Evolutionary conservation across 2,888 invertebrate genomes (phyloP).

Genomic region (Yponomeuta plumbellus): DNA sequence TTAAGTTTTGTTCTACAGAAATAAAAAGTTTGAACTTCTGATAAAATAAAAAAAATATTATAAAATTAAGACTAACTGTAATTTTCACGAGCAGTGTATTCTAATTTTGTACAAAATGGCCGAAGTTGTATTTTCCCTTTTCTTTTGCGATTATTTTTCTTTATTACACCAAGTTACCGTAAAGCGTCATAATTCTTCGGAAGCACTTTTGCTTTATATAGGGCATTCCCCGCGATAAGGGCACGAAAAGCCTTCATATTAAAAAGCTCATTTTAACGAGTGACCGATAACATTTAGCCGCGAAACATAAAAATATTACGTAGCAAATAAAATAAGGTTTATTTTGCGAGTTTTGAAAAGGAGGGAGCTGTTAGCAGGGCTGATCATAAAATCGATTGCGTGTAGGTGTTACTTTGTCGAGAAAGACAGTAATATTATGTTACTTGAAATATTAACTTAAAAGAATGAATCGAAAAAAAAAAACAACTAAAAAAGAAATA

Average conservation of each 20-base stretch:
- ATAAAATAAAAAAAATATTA: too few species aligned
- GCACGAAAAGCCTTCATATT: conserved; percentile 42
- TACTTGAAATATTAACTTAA: too few species aligned
- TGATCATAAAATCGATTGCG: not conserved
- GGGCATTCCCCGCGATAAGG: conserved; percentile 41
- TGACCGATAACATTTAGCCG: conserved; percentile 55
- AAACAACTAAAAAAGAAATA: too few species aligned
- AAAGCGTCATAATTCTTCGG: conserved; percentile 48
- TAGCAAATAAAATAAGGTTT: not conserved
- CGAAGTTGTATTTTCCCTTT: conserved; percentile 13
- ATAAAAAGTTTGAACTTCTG: too few species aligned
- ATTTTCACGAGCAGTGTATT: not conserved
- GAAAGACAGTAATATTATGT: too few species aligned
- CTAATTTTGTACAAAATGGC: conserved; percentile 27
- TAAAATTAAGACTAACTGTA: not conserved
- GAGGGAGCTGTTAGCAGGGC: not conserved
- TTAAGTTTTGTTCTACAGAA: too few species aligned
- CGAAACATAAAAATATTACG: conserved; percentile 56
- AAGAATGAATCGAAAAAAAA: too few species aligned
- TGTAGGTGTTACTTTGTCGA: too few species aligned
- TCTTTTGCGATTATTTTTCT: conserved; percentile 46
- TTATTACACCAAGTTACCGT: conserved; percentile 35
- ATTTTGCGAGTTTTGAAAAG: not conserved
- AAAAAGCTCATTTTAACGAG: conserved; percentile 47
- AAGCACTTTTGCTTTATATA: conserved; percentile 46